Evolutionary conservation across 2,797 vertebrate genomes (phyloP).

Genomic region (Scolopax bukidnonensis): DNA sequence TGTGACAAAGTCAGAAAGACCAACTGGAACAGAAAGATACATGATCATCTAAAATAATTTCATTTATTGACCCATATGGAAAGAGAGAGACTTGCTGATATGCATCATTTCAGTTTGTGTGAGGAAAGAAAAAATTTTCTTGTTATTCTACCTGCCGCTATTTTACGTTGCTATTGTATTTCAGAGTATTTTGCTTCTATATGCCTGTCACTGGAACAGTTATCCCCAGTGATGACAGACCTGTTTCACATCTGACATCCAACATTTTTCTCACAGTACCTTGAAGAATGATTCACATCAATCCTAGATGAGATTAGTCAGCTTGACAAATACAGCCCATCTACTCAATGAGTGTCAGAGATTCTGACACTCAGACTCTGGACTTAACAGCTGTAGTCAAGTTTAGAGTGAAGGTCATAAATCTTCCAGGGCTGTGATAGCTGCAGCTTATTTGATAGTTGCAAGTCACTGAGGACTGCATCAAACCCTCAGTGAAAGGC

Average conservation of each 20-base stretch:
- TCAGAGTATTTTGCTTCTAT: not conserved
- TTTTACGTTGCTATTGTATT: not conserved
- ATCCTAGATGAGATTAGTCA: not conserved
- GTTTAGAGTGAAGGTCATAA: slow-evolving; percentile 2
- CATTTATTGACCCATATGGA: not conserved
- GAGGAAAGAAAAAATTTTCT: not conserved
- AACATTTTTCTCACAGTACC: not conserved
- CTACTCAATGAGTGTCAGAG: not conserved
- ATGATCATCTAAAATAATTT: not conserved
- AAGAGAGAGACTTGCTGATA: not conserved
- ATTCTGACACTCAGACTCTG: not conserved
- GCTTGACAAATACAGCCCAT: slow-evolving; percentile 17
- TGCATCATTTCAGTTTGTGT: not conserved
- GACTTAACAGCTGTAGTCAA: not conserved
- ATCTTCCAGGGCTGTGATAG: not conserved
- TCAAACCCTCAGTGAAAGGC: not conserved
- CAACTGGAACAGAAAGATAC: not conserved
- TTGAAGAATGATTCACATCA: slow-evolving; percentile 34
- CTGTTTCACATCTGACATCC: not conserved
- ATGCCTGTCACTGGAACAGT: not conserved
- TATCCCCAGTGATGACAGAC: not conserved
- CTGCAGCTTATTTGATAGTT: not conserved
- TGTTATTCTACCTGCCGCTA: not conserved
- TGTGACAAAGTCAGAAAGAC: not conserved
- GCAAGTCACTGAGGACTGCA: not conserved